Evolutionary conservation across 2,888 invertebrate genomes (phyloP), one percentile per base, ranked within the genome.

Genomic region (Synanthedon tipuliformis): DNA sequence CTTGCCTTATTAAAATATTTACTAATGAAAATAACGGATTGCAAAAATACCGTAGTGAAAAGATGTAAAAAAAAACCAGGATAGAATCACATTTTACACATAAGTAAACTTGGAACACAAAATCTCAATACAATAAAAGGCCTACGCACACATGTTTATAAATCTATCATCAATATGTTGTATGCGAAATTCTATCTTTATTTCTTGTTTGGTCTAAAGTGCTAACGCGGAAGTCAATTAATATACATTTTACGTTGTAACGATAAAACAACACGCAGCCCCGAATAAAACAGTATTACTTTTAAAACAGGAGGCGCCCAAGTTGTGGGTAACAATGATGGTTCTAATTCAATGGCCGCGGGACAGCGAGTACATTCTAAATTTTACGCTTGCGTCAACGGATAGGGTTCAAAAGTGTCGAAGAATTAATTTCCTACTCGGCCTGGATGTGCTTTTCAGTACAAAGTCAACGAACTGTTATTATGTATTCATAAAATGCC

Each of bases 331-430:
- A 53, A 56, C 49, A 57, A 59, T 61, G 63, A 63, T 60, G 56
- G 56, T 62, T 60, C 59, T 65, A 63, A 63, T 68, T 67, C 63
- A 65, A 63, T 60, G 61, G 53, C 40, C 3, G 54, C 50, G 58
- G 59, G 57, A 58, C 55, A 51, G 53, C 51, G 51, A 52, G 50
- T 59, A 50, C 54, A 23, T 49, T 16, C 56, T 55, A 57, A 61
- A 62, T 62, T 59, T 60, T 59, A 61, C 60, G 54, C 55, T 53
- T 57, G 52, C 59, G 59, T 62, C 61, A 61, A 60, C 59, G 56
- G 48, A 60, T 59, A 58, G 65, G 68, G 58, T 57, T 51, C 41
- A 52, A 18, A 23, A 45, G 45, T 5, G 52, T 53, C 53, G 50
- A 50, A 53, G 53, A 51, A 54, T 41, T 54, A 53, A 45, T n/a